These are phyloP conservation scores for Diglossa cyanea DNA, from an alignment of 2,797 vertebrate species.

Conservation along the genomic window DNA sequence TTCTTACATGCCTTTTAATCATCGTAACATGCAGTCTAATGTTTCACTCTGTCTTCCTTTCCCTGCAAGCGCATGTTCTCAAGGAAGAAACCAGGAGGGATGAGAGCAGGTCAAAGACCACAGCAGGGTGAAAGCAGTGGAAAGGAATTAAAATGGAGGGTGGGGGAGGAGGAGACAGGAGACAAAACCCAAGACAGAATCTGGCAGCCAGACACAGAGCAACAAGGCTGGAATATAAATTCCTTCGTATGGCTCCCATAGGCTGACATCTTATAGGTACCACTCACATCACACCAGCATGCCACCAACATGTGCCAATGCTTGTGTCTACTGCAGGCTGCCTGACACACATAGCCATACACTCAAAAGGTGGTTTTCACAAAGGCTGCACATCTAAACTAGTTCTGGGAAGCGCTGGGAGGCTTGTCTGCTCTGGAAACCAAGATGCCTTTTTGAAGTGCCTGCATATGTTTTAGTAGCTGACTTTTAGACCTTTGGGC, in stretches of 20 bases:
- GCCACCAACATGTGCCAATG: not conserved
- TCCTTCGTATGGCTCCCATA: not conserved
- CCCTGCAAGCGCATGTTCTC: slow-evolving; percentile 22
- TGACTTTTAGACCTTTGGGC: not conserved
- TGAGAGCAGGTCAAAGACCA: slow-evolving; percentile 24
- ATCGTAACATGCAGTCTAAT: slow-evolving; percentile 62
- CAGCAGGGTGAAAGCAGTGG: slow-evolving; percentile 16
- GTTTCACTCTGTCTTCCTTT: slow-evolving; percentile 66
- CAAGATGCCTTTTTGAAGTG: not conserved
- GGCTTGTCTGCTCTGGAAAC: not conserved
- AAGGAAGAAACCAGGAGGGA: slow-evolving; percentile 56
- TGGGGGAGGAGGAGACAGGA: not conserved
- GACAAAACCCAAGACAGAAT: slow-evolving; percentile 32
- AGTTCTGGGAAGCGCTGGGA: not conserved
- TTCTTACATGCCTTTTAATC: slow-evolving; percentile 72
- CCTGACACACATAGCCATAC: not conserved
- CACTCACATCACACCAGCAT: not conserved
- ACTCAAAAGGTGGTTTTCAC: not conserved
- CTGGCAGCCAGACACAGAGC: not conserved
- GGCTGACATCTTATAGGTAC: not conserved
- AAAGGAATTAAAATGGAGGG: slow-evolving; percentile 8
- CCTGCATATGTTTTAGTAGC: not conserved
- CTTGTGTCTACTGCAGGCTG: not conserved
- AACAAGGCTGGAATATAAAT: slow-evolving; percentile 28
- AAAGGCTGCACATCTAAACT: not conserved